Conservation (phyloP, 2,113 vertebrate genomes). For the Danionella cerebrum region DNA sequence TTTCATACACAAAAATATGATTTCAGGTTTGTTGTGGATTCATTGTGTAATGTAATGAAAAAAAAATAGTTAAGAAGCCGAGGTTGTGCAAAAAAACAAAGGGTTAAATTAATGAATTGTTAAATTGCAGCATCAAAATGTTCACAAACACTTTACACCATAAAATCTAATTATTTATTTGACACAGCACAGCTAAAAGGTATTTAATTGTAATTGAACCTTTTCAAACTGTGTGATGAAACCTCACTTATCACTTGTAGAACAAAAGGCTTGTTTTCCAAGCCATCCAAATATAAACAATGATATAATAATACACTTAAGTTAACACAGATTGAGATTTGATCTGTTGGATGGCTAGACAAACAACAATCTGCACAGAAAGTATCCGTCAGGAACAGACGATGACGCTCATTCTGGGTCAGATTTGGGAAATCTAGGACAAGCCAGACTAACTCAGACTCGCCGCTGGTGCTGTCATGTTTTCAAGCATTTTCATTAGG, state of each 20-base stretch:
- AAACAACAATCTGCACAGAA: slow-evolving; percentile 26
- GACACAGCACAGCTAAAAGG: too few relatives aligned
- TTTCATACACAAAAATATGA: too few relatives aligned
- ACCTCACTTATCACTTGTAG: not conserved
- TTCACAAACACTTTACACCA: too few relatives aligned
- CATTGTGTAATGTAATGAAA: too few relatives aligned
- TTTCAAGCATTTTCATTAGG: slow-evolving; percentile 61
- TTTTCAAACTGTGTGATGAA: too few relatives aligned
- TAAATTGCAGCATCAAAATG: too few relatives aligned
- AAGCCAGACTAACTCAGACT: slow-evolving; percentile 56
- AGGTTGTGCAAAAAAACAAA: too few relatives aligned
- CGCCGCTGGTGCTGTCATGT: slow-evolving; percentile 64
- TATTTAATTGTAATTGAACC: too few relatives aligned
- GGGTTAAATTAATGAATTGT: too few relatives aligned
- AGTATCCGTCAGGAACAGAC: slow-evolving; percentile 53
- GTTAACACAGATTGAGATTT: slow-evolving; percentile 67
- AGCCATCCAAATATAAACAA: slow-evolving; percentile 54
- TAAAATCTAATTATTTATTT: too few relatives aligned
- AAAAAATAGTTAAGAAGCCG: too few relatives aligned
- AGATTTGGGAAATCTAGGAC: slow-evolving; percentile 69
- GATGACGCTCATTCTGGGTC: slow-evolving; percentile 65
- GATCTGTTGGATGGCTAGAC: slow-evolving; percentile 56
- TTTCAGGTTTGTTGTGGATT: too few relatives aligned
- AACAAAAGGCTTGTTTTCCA: not conserved
- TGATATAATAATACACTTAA: slow-evolving; percentile 61